phyloP scores from a whole-genome alignment of 2,888 invertebrate species.

The Spicauda simplicius region DNA sequence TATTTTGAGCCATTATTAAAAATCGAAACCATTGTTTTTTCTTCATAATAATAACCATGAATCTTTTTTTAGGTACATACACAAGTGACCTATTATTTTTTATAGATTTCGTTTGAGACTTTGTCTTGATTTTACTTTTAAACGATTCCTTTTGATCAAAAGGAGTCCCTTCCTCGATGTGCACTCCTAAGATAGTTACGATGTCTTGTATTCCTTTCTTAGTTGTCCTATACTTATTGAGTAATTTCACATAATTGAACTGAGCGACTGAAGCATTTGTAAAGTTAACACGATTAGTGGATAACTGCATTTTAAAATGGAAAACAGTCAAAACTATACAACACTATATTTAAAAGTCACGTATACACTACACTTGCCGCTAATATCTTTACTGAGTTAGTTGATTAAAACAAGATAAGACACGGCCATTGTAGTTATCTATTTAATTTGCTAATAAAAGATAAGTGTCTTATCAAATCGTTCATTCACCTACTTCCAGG shows the following conservation, averaged over 20 bases:
- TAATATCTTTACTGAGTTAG: slow-evolving; percentile 57
- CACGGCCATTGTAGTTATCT: slow-evolving; percentile 51
- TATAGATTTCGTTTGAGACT: not conserved
- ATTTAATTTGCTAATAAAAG: slow-evolving; percentile 57
- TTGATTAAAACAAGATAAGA: slow-evolving; percentile 69
- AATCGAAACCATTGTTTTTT: slow-evolving; percentile 52
- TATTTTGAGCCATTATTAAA: slow-evolving; percentile 49
- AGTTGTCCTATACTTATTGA: slow-evolving; percentile 64
- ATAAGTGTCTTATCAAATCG: slow-evolving; percentile 54
- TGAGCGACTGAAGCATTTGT: slow-evolving; percentile 68
- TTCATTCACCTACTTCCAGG: slow-evolving; percentile 57
- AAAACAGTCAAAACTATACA: slow-evolving; percentile 21
- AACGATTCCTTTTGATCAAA: slow-evolving; percentile 42
- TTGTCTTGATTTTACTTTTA: slow-evolving; percentile 21
- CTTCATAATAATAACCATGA: slow-evolving; percentile 51
- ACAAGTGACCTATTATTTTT: slow-evolving; percentile 47
- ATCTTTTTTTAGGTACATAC: slow-evolving; percentile 50
- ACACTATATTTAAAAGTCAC: slow-evolving; percentile 42
- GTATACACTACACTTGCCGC: slow-evolving; percentile 46
- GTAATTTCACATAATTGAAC: slow-evolving; percentile 72
- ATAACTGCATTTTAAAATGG: slow-evolving; percentile 64
- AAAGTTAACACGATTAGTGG: slow-evolving; percentile 72
- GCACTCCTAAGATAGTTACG: slow-evolving; percentile 69
- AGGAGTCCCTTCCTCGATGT: slow-evolving; percentile 60
- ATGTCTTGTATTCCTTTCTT: slow-evolving; percentile 69